Base-by-base conservation (phyloP, 1,140 invertebrate species). In the Brachionus angularis region DNA sequence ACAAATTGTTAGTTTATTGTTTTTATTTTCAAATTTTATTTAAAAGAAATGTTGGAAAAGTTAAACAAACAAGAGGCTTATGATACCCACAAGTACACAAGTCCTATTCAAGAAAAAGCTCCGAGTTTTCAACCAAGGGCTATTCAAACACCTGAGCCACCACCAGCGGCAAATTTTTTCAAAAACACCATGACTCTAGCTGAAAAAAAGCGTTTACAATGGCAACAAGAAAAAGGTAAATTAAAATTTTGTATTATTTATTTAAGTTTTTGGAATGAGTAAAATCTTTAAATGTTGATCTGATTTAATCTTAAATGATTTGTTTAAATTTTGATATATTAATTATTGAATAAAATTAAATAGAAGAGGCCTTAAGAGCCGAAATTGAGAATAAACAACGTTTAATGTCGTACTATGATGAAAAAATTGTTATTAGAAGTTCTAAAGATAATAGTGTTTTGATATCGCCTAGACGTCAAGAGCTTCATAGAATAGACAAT, bases 121-220 rank as follows among this genome's bases (percentile, higher is more conserved):
- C n/a, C 18, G 21, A 58, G 12, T 14, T 23, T 34, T 23, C 21
- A 29, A 39, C 10, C 33, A 39, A 12, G 36, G 21, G 8, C 23
- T 58, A 18, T 8, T 14, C 39, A 7, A 42, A 42, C 5, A 7
- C 39, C 39, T 58, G 53, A 58, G 14, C 18, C 25, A 23, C 18
- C 27, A n/a, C n/a, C n/a, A n/a, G 39, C 39, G 39, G 39, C 10
- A 42, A 42, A 42, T 42, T 10, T 42, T 10, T 1, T 46, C 5
- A n/a, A 8, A 1, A 67, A 27, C 18, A 64, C 23, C 21, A 52
- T 77, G 47, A 75, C 75, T 7, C 58, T 79, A 27, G 76, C 75
- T 7, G 79, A 80, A 72, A 77, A 76, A 53, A 80, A 80, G 61
- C 73, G 75, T 39, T 73, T 77, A 7, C 77, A 80, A 71, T 80